These are phyloP conservation scores for Sus scrofa DNA, from an alignment of 2,113 vertebrate genomes.

Conservation along the genomic window DNA sequence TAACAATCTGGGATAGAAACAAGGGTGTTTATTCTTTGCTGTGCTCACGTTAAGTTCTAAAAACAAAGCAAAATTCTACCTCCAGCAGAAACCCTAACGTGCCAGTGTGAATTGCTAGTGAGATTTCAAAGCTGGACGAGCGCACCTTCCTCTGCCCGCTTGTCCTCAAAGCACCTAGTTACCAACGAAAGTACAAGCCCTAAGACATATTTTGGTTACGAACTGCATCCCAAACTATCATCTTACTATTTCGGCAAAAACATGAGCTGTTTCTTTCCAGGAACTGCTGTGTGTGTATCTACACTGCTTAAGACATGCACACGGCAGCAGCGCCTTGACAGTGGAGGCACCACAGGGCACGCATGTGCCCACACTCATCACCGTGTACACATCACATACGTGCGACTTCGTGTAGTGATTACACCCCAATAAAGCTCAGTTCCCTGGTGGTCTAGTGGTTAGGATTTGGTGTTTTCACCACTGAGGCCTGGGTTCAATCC, in stretches of 20 bases:
- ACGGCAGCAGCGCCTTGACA: rapidly evolving
- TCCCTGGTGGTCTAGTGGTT: no score
- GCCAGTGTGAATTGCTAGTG: neutral
- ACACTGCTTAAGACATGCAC: neutral
- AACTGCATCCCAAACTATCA: neutral
- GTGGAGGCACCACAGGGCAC: no score
- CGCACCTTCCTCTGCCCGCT: neutral
- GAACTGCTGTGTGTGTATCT: no score
- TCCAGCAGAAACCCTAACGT: neutral
- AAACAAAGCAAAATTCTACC: neutral
- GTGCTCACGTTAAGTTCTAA: neutral
- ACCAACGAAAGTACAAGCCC: neutral
- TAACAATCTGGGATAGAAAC: neutral
- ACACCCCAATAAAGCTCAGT: neutral
- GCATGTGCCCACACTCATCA: neutral
- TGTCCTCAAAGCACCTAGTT: neutral
- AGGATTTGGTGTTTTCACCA: no score
- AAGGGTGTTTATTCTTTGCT: neutral
- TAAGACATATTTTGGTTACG: neutral
- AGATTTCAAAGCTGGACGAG: neutral
- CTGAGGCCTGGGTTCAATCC: no score
- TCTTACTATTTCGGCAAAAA: neutral
- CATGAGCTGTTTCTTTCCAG: neutral
- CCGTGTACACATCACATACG: neutral
- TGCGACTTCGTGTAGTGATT: neutral